Conservation (phyloP, 2,888 invertebrate genomes). For the Chironomus riparius region DNA sequence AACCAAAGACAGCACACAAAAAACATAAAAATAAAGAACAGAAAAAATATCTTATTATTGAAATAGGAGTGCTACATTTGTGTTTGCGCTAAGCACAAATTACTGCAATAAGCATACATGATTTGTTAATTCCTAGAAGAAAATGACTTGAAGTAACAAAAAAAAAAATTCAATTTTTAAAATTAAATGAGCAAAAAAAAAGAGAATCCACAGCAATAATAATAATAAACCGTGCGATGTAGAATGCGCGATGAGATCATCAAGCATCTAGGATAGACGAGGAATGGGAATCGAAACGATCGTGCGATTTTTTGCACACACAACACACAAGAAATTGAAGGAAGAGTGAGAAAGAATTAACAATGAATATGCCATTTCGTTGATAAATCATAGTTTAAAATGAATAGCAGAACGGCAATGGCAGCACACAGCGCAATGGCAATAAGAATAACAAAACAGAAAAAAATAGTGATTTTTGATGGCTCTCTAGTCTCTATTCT, state of each 20-base stretch:
- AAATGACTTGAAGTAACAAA: neutral
- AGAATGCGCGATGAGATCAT: constrained; percentile 15
- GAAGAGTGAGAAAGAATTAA: neutral
- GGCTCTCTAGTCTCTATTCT: neutral
- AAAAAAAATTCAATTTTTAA: neutral
- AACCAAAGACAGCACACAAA: too few species aligned
- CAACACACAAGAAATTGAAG: neutral
- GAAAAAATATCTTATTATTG: too few species aligned
- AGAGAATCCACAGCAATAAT: neutral
- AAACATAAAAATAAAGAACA: too few species aligned
- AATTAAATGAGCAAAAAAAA: constrained; percentile 9
- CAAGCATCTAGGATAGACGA: constrained; percentile 3
- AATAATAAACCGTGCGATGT: neutral
- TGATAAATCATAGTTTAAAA: neutral
- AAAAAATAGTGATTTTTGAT: too few species aligned
- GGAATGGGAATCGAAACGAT: neutral
- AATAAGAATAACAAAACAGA: too few species aligned
- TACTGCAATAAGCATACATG: constrained; percentile 16
- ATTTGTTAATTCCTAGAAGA: neutral
- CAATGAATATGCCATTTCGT: neutral
- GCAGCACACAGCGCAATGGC: too few species aligned
- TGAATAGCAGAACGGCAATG: neutral
- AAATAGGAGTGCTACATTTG: neutral
- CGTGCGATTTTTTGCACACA: neutral
- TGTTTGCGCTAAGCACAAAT: neutral